These are phyloP conservation scores for Oncorhynchus keta DNA, from an alignment of 2,113 vertebrate genomes.

Conservation along the genomic window DNA sequence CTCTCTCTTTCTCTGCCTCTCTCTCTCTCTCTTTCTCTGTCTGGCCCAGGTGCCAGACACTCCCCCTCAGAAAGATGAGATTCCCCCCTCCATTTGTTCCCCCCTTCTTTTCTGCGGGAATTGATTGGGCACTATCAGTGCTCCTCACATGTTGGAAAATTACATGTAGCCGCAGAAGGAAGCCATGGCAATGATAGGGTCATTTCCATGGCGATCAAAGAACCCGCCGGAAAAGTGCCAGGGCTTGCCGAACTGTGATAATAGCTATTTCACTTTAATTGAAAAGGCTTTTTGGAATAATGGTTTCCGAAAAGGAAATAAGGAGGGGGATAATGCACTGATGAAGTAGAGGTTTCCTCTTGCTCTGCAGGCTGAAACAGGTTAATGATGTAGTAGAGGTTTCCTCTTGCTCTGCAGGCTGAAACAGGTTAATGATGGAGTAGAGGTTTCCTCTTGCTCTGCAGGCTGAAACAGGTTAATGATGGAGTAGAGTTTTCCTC, in stretches of 20 bases:
- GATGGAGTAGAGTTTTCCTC: no score
- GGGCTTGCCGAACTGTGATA: slow-evolving; percentile 80
- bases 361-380: no score
- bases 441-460: no score
- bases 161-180: slow-evolving; percentile 77
- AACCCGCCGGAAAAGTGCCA: slow-evolving; percentile 70
- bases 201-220: slow-evolving; percentile 85
- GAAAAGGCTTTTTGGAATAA: slow-evolving; percentile 77
- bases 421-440: no score
- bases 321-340: not conserved
- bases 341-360: no score
- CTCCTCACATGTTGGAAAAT: slow-evolving; percentile 80
- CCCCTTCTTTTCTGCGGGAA: slow-evolving; percentile 51
- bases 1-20: not conserved
- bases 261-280: slow-evolving; percentile 80
- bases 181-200: slow-evolving; percentile 77
- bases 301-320: slow-evolving; percentile 30
- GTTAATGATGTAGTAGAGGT: no score
- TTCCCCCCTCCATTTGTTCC: not conserved
- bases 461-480: no score
- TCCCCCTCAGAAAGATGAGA: not conserved
- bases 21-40: not conserved
- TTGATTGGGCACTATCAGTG: slow-evolving; percentile 85
- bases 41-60: not conserved
- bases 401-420: no score